Evolutionary conservation across 2,797 vertebrate genomes (phyloP), one percentile per base, ranked within the genome.

Genomic region (Leptodactylus fallax): DNA sequence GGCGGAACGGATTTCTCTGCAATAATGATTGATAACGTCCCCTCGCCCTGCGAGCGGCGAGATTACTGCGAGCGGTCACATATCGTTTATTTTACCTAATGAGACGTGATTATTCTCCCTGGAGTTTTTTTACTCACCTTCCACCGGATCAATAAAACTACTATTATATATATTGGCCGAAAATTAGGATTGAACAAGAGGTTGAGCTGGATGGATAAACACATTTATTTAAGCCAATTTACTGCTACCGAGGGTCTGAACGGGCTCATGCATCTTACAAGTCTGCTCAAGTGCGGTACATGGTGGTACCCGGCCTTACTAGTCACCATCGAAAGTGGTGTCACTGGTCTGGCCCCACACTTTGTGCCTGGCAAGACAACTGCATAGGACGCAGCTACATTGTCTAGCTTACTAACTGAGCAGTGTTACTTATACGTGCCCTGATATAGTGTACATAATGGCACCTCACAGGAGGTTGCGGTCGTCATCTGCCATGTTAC

Each of bases 111-210:
- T 58, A 56, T 74, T 74, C 55, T 74, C 82, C 25, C 25, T n/a
- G 25, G 53, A 60, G 23, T 36, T 74, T 84, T 71, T 76, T 84
- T 84, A 58, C 67, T 47, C 81, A 53, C 72, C 65, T 56, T 60
- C 69, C 53, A 74, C 23, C 23, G 19, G 69, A 84, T 84, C 82
- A 23, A 84, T 72, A 84, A 27, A 72, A 74, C 23, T 14, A n/a
- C 82, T 72, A 84, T 84, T 84, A 84, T 72, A 72, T 74, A 58
- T 74, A 84, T 84, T 84, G 67, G 36, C 74, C 74, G 74, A 84
- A 56, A 84, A 84, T 84, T 72, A 74, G 25, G 67, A 63, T 23
- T 83, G 53, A 65, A 27, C 51, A 51, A 56, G 69, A 83, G 65
- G 67, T 55, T 45, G 49, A 72, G 81, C 67, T n/a, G 82, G 65